Percentiles rank a stretch among this genome's conserved stretches.
These are phyloP conservation scores for Plagodis pulveraria DNA, from an alignment of 2,888 invertebrate genomes.

Conservation along the genomic window DNA sequence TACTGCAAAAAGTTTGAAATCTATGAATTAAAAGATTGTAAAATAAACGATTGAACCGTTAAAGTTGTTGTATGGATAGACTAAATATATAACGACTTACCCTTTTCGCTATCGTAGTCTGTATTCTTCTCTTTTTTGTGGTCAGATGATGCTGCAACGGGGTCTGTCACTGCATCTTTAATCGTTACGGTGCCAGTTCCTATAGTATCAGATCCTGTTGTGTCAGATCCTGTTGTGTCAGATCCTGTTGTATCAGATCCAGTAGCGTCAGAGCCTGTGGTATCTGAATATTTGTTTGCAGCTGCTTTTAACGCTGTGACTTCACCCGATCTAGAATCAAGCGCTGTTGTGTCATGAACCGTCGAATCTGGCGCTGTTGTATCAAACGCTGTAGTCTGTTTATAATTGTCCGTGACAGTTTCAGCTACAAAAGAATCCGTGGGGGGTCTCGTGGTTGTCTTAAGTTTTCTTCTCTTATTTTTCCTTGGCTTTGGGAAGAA, in stretches of 20 bases:
- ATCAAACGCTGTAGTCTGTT: conserved; percentile 28
- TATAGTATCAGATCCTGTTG: background rate
- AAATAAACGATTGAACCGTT: no score
- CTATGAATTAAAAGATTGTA: no score
- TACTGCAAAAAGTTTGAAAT: no score
- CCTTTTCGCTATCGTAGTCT: conserved; percentile 60
- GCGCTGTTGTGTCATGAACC: conserved; percentile 6
- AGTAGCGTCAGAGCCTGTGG: background rate
- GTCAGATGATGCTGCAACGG: conserved; percentile 59
- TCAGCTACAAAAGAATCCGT: conserved; percentile 49
- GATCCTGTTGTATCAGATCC: background rate
- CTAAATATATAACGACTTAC: conserved; percentile 46
- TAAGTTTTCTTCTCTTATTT: conserved; percentile 52
- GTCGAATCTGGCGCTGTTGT: conserved; percentile 7
- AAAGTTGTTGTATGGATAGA: no score
- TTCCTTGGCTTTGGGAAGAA: conserved; percentile 69
- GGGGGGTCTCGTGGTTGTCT: conserved; percentile 33
- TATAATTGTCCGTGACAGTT: conserved; percentile 41
- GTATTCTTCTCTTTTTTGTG: conserved; percentile 56
- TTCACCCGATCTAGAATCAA: conserved; percentile 6
- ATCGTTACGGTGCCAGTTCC: background rate
- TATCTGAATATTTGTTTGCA: conserved; percentile 24
- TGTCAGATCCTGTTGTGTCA: background rate
- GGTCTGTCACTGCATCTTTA: background rate
- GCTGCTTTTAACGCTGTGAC: conserved; percentile 14